These are phyloP conservation scores for Stegastes partitus DNA, from an alignment of 2,113 vertebrate species.

Conservation along the genomic window DNA sequence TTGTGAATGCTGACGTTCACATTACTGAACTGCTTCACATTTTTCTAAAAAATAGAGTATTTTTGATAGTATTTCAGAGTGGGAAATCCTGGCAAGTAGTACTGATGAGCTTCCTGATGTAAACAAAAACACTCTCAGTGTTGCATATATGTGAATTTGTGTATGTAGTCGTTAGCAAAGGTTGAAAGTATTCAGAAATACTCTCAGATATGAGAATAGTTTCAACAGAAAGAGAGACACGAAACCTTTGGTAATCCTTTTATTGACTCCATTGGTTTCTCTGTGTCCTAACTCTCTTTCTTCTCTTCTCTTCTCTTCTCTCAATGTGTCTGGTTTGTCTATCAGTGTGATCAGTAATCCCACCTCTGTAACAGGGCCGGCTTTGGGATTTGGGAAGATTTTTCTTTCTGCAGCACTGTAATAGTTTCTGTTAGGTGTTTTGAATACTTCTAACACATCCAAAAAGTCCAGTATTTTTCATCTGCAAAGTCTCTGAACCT, in stretches of 20 bases:
- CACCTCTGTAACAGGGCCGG: conserved; percentile 36
- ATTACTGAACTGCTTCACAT: conserved; percentile 74
- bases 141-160: neutral
- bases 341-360: conserved; percentile 74
- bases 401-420: conserved; percentile 37
- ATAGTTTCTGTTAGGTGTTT: conserved; percentile 44
- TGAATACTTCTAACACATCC: conserved; percentile 35
- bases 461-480: conserved; percentile 30
- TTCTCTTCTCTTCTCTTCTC: conserved; percentile 33
- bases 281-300: conserved; percentile 22
- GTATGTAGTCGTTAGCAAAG: neutral
- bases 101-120: neutral
- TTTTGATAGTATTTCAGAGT: conserved; percentile 25
- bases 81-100: neutral
- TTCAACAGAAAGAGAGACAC: conserved; percentile 19
- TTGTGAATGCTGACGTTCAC: conserved; percentile 69
- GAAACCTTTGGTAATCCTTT: conserved; percentile 2
- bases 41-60: conserved; percentile 44
- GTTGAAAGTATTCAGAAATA: neutral
- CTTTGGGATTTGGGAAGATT: conserved; percentile 35
- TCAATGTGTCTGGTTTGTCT: conserved; percentile 74
- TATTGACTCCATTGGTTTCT: neutral
- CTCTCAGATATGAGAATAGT: conserved; percentile 1
- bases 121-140: neutral
- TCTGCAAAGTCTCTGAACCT: conserved; percentile 15